These are phyloP conservation scores for Simalia tracyae DNA, from an alignment of 2,797 vertebrate genomes.

Conservation along the genomic window DNA sequence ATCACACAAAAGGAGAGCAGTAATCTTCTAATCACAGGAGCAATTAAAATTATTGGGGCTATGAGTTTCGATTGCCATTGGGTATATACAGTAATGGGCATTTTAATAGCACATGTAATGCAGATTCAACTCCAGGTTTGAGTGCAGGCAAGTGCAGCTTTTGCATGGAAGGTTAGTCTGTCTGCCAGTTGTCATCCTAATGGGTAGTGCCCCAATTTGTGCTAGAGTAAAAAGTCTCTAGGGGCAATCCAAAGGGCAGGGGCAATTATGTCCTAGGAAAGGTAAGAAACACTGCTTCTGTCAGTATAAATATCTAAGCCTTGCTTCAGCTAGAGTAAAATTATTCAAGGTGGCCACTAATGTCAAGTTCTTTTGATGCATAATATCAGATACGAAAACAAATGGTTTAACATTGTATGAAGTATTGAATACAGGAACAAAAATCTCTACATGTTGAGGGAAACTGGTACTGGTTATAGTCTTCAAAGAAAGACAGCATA, in stretches of 20 bases:
- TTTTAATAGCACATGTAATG: not conserved
- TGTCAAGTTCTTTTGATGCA: not conserved
- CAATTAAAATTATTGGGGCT: not conserved
- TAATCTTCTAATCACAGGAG: not conserved
- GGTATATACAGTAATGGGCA: not conserved
- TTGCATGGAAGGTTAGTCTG: not conserved
- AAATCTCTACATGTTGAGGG: slow-evolving; percentile 19
- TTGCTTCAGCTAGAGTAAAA: not conserved
- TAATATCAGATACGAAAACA: not conserved
- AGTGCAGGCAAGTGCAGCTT: not conserved
- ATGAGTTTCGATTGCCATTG: not conserved
- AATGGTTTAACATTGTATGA: not conserved
- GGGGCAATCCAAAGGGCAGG: not conserved
- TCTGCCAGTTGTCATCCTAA: not conserved
- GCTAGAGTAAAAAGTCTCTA: not conserved
- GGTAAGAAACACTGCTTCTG: not conserved
- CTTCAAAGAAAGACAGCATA: not conserved
- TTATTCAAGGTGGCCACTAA: not conserved
- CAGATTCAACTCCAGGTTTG: not conserved
- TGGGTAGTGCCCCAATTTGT: not conserved
- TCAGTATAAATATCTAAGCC: not conserved
- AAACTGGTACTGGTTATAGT: slow-evolving; percentile 1
- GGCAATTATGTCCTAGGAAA: not conserved
- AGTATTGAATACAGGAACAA: slow-evolving; percentile 31
- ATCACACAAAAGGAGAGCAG: not conserved